phyloP scores from a whole-genome alignment of 1,140 invertebrate genomes.

The Mycetomoellerius zeteki region DNA sequence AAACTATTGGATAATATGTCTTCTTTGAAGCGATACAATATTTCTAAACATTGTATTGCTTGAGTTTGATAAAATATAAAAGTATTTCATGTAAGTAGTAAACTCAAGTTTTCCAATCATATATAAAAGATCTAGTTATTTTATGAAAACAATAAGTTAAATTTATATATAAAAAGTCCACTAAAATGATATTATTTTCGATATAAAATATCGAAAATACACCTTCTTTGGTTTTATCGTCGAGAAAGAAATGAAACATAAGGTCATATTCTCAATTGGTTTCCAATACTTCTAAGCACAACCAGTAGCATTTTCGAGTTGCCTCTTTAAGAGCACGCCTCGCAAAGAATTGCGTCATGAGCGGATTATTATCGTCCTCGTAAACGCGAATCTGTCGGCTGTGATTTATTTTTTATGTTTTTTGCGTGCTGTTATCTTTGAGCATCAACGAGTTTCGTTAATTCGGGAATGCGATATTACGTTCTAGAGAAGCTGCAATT shows the following conservation, averaged over 20 bases:
- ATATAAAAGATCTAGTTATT: background rate
- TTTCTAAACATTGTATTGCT: background rate
- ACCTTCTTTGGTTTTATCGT: background rate
- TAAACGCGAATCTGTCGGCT: background rate
- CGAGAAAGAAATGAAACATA: slow-evolving; percentile 8
- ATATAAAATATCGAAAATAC: background rate
- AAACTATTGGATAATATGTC: background rate
- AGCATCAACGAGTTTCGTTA: slow-evolving; percentile 18
- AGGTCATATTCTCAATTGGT: slow-evolving; percentile 16
- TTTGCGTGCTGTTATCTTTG: slow-evolving; percentile 1
- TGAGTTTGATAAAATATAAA: background rate
- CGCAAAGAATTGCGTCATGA: background rate
- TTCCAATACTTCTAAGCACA: slow-evolving; percentile 31
- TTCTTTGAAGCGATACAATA: background rate
- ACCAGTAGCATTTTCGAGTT: slow-evolving; percentile 1
- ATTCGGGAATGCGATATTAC: background rate
- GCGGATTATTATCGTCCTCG: slow-evolving; percentile 40
- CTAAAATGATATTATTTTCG: background rate
- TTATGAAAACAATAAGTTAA: background rate
- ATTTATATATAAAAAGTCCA: background rate
- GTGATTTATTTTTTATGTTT: slow-evolving; percentile 15
- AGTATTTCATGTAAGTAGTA: background rate
- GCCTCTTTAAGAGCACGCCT: slow-evolving; percentile 3
- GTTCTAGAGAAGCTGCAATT: background rate
- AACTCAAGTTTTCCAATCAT: background rate